Percentiles rank a stretch among this genome's conserved stretches.
Conservation (phyloP, 2,797 vertebrate genomes). For the Pterois miles region DNA sequence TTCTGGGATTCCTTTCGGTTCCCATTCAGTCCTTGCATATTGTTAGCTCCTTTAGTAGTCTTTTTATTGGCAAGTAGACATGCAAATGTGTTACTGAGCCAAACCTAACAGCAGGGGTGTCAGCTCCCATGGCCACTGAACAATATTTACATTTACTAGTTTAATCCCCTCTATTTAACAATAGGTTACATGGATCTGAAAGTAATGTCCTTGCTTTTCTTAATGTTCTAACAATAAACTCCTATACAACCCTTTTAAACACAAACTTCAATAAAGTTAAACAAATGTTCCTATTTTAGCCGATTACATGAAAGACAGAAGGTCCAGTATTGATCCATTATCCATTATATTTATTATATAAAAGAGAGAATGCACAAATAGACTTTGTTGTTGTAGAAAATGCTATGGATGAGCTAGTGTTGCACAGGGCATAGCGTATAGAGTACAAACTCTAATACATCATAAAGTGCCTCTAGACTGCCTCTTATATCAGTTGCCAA, state of each 20-base stretch:
- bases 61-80: slow-evolving; percentile 30
- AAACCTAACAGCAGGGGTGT: slow-evolving; percentile 34
- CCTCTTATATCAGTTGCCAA: neutral
- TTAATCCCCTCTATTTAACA: slow-evolving; percentile 6
- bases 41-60: slow-evolving; percentile 42
- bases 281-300: neutral
- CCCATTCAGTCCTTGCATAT: slow-evolving; percentile 36
- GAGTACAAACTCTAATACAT: neutral
- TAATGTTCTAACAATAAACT: neutral
- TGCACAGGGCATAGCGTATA: neutral
- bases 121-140: slow-evolving; percentile 27
- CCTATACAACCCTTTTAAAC: neutral
- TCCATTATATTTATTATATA: too few relatives aligned
- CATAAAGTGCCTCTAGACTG: neutral
- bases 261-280: neutral
- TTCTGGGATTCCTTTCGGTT: slow-evolving; percentile 32
- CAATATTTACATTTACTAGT: slow-evolving; percentile 29
- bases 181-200: neutral
- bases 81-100: slow-evolving; percentile 22
- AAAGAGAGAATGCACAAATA: neutral
- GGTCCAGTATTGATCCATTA: neutral
- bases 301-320: neutral
- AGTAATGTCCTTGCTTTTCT: neutral
- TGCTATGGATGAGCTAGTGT: neutral
- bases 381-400: neutral